A percentile compares a stretch with the other conserved stretches of the same genome.
Conservation (phyloP, 2,113 vertebrate genomes). For the Cavia aperea region DNA sequence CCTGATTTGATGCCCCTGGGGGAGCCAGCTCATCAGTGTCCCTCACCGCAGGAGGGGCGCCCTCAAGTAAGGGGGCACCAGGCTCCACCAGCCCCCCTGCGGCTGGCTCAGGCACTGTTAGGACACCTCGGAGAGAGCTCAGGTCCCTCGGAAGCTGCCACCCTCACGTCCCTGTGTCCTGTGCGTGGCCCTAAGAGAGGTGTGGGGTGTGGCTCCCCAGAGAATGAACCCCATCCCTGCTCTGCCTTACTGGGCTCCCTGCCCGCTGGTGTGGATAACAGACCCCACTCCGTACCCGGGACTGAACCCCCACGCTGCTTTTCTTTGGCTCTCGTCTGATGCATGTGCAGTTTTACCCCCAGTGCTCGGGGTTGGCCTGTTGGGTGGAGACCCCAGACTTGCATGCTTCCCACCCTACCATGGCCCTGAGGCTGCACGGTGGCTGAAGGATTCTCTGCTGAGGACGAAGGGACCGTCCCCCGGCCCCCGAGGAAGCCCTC, state of each 20-base stretch:
- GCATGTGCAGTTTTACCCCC: no score
- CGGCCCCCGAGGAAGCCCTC: no score
- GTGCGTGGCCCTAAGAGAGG: background rate
- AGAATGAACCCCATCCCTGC: background rate
- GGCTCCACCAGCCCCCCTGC: background rate
- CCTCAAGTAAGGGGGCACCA: background rate
- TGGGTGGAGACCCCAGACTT: background rate
- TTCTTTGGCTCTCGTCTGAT: background rate
- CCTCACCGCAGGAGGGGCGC: background rate
- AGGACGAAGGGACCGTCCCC: background rate
- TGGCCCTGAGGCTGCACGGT: background rate
- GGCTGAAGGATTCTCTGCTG: no score
- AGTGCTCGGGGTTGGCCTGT: background rate
- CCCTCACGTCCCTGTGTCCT: no score
- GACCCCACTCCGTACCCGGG: background rate
- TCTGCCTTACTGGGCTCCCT: background rate
- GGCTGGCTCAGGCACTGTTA: background rate
- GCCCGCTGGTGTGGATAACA: background rate
- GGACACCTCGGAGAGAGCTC: background rate
- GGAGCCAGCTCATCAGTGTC: background rate
- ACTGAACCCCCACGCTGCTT: background rate
- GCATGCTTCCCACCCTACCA: background rate
- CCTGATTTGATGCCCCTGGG: rapidly evolving
- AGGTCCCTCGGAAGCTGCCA: rapidly evolving
- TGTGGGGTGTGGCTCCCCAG: background rate